phyloP scores from a whole-genome alignment of 64 coral and sea anemone species.

The Dendronephthya gigantea region DNA sequence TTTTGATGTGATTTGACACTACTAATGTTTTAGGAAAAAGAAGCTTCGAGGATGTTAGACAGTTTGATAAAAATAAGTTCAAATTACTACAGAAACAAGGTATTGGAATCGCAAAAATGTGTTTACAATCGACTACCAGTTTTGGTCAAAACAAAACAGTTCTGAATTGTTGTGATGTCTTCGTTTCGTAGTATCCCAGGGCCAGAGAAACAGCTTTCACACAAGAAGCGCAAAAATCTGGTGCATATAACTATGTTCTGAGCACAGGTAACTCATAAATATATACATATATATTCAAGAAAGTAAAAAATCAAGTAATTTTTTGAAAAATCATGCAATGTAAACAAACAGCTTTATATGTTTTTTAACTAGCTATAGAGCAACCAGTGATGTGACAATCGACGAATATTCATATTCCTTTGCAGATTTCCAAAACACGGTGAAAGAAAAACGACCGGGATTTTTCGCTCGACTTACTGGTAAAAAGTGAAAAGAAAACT shows the following conservation, averaged over 20 bases:
- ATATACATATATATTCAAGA: no score
- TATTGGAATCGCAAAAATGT: conserved; percentile 2
- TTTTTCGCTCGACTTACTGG: neutral
- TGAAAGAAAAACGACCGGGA: conserved; percentile 2
- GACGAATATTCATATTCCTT: neutral
- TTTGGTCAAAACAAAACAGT: no score
- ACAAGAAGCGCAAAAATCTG: conserved; percentile 1
- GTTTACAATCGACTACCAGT: no score
- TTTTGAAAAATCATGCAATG: no score
- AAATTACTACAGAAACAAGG: conserved; percentile 95
- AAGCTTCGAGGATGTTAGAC: conserved; percentile 83
- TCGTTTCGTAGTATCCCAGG: conserved; percentile 25
- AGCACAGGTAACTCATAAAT: neutral
- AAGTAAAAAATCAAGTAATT: no score
- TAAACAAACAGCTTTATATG: no score
- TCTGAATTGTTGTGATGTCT: neutral
- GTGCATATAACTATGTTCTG: neutral
- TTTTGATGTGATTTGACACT: no score
- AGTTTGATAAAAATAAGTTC: conserved; percentile 90
- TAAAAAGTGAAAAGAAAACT: neutral
- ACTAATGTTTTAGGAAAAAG: conserved; percentile 37
- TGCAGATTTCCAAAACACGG: conserved; percentile 4
- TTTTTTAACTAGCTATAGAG: no score
- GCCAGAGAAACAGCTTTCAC: conserved; percentile 43
- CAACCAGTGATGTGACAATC: no score